Conservation (phyloP, 2,797 vertebrate genomes). For the Ctenochaetus hawaiiensis region DNA sequence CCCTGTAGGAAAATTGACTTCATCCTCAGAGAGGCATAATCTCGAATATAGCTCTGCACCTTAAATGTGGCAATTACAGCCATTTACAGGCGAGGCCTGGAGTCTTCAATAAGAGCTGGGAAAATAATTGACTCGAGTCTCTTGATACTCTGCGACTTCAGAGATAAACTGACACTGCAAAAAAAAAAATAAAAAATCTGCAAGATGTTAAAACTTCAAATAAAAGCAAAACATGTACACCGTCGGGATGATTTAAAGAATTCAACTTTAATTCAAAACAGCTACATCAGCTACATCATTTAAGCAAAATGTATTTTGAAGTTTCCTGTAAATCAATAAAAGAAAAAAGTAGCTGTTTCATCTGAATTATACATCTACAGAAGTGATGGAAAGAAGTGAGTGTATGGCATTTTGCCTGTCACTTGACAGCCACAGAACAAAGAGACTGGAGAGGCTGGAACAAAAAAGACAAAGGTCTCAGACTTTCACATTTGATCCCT, state of each 20-base stretch:
- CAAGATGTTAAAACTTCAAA: slow-evolving; percentile 13
- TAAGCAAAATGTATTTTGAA: slow-evolving; percentile 9
- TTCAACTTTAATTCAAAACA: slow-evolving; percentile 2
- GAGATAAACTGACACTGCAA: slow-evolving; percentile 17
- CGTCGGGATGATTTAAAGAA: not conserved
- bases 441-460: slow-evolving; percentile 36
- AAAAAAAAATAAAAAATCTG: not conserved
- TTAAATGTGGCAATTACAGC: slow-evolving; percentile 64
- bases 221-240: not conserved
- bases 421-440: slow-evolving; percentile 29
- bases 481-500: slow-evolving; percentile 45
- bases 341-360: slow-evolving; percentile 16
- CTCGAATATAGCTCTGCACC: slow-evolving; percentile 52
- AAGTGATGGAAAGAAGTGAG: slow-evolving; percentile 11
- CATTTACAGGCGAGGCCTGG: slow-evolving; percentile 38
- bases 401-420: slow-evolving; percentile 18
- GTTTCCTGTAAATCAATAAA: not conserved
- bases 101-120: slow-evolving; percentile 32
- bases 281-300: not conserved
- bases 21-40: slow-evolving; percentile 54
- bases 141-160: slow-evolving; percentile 18
- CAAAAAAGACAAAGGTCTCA: slow-evolving; percentile 31
- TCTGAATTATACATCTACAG: slow-evolving; percentile 28
- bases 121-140: slow-evolving; percentile 47
- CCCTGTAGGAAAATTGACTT: slow-evolving; percentile 63